phyloP scores from a whole-genome alignment of 2,113 vertebrate species.

The Syngnathus typhle region DNA sequence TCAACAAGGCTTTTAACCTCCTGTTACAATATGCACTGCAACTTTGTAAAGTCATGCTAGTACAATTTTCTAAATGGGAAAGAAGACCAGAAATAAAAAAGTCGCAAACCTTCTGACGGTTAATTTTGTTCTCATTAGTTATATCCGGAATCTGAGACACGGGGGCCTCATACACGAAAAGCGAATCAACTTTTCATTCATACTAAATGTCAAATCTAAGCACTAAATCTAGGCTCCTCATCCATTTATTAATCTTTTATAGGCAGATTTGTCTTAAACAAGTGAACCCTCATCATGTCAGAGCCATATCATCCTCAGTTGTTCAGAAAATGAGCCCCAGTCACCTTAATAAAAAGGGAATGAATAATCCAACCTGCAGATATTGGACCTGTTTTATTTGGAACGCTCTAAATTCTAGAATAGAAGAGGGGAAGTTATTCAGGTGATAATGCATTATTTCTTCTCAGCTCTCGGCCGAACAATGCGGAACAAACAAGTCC shows the following conservation, averaged over 20 bases:
- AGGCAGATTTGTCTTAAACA: slow-evolving; percentile 46
- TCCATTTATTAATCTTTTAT: slow-evolving; percentile 49
- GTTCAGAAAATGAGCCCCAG: slow-evolving; percentile 33
- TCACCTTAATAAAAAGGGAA: slow-evolving; percentile 38
- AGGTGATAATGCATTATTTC: slow-evolving; percentile 18
- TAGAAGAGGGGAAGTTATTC: slow-evolving; percentile 1
- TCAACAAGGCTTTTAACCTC: neutral
- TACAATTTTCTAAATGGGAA: neutral
- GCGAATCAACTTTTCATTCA: slow-evolving; percentile 54
- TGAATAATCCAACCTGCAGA: slow-evolving; percentile 48
- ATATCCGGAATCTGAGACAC: slow-evolving; percentile 21
- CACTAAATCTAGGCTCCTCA: slow-evolving; percentile 24
- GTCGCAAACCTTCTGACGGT: slow-evolving; percentile 15
- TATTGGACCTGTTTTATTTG: slow-evolving; percentile 44
- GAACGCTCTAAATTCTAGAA: slow-evolving; percentile 4
- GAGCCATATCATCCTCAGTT: slow-evolving; percentile 32
- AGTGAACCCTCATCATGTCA: slow-evolving; percentile 36
- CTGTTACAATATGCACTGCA: slow-evolving; percentile 10
- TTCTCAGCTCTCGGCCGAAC: slow-evolving; percentile 31
- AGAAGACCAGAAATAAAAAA: slow-evolving; percentile 19
- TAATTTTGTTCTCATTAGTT: slow-evolving; percentile 51
- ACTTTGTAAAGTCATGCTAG: slow-evolving; percentile 19
- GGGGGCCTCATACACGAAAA: slow-evolving; percentile 20
- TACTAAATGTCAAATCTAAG: slow-evolving; percentile 56
- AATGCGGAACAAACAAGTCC: slow-evolving; percentile 43